Conservation (phyloP, 2,113 vertebrate species). For the Chloebia gouldiae region DNA sequence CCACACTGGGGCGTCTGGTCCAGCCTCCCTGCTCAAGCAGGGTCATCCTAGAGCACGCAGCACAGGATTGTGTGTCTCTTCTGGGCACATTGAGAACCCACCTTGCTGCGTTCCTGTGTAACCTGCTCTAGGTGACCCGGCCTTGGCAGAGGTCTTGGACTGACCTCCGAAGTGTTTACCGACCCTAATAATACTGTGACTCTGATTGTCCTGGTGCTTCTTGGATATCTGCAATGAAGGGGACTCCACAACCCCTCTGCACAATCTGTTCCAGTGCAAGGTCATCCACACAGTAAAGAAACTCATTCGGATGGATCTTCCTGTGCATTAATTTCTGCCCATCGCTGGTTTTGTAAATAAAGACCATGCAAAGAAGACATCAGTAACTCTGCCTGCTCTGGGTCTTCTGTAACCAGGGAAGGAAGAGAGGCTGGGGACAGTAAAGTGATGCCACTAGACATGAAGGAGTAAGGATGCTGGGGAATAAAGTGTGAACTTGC, state of each 20-base stretch:
- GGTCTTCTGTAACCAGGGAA: background rate
- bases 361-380: background rate
- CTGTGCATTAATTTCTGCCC: background rate
- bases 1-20: background rate
- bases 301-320: background rate
- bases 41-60: background rate
- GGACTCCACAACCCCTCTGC: background rate
- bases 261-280: background rate
- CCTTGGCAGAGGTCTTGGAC: background rate
- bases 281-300: background rate
- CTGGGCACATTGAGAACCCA: background rate
- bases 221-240: background rate
- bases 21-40: background rate
- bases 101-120: background rate
- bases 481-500: background rate
- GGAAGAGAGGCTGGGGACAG: background rate
- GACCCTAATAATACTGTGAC: background rate
- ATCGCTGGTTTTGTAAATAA: background rate
- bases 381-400: background rate
- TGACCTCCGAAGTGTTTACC: background rate
- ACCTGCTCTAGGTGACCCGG: background rate
- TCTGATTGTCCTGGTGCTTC: background rate
- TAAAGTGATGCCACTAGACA: rapidly evolving
- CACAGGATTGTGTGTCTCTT: background rate
- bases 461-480: background rate